Evolutionary conservation across 2,113 vertebrate genomes (phyloP), one percentile per base, ranked within the genome.

Genomic region (Nannobrachium achirus): DNA sequence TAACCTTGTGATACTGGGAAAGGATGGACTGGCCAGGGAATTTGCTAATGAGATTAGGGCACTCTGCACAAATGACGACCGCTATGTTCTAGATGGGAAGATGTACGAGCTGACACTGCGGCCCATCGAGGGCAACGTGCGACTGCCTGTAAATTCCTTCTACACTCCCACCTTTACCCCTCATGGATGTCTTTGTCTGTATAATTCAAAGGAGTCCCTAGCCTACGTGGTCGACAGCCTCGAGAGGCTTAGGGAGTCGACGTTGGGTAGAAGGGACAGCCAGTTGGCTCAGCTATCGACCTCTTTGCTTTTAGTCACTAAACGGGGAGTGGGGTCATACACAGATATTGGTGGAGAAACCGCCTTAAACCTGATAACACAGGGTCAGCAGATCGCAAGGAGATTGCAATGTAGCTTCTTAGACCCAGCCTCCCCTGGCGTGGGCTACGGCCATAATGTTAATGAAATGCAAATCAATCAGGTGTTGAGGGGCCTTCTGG

Each of bases 61-160:
- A 20, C 93, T 99, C 18, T 98, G 97, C 89, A 97, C 96, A 71
- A 98, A 93, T 9, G 97, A 98, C 13, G 97, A 98, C 89, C 94
- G 93, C 76, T 99, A 96, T 15, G 95, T 99, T 53, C 85, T 99
- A 13, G 97, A 99, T 1, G 97, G 97, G 1, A 98, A 97, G 88
- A 95, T 98, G 94, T 99, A 98, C 56, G 97, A 98, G 83, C 75
- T 99, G 72, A 93, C 95, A 0, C 83, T 99, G 79, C 83, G 97
- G 56, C 97, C 97, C 0, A 99, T 99, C 15, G 97, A 99, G 76
- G 97, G 97, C 56, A 99, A 98, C 1, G 96, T 99, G 0, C 93
- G 95, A 59, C 94, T 98, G 69, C 97, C 96, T 0, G 97, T 98
- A n/a, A 99, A 99, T 88, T 94, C 96, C 61, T 99, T 99, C 85